phyloP scores from a whole-genome alignment of 2,888 invertebrate species.

The Creontiades dilutus region DNA sequence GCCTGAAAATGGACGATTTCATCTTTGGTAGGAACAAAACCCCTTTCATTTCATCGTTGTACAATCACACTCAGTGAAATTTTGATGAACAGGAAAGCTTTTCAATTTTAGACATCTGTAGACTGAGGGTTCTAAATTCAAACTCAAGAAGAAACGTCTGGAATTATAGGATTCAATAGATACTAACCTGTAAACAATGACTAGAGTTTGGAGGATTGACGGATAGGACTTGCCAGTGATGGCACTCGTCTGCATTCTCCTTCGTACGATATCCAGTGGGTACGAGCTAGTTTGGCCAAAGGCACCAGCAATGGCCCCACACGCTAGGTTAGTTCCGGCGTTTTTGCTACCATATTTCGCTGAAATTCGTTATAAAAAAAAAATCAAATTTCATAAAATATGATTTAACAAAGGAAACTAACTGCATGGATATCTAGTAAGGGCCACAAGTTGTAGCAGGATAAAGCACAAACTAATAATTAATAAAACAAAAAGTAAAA shows the following conservation, averaged over 20 bases:
- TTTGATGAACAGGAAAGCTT: too few species aligned
- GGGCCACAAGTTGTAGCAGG: too few species aligned
- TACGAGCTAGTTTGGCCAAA: constrained; percentile 97
- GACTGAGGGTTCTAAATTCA: too few species aligned
- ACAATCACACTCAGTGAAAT: too few species aligned
- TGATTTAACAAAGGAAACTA: neutral
- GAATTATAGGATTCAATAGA: neutral
- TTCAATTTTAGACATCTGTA: too few species aligned
- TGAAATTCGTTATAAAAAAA: constrained; percentile 24
- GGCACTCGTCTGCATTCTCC: constrained; percentile 85
- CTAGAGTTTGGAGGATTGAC: constrained; percentile 84
- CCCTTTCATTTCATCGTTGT: too few species aligned
- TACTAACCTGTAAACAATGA: constrained; percentile 85
- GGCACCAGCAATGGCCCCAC: constrained; percentile 95
- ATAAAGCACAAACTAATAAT: too few species aligned
- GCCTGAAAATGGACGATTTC: too few species aligned
- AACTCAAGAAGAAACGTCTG: too few species aligned
- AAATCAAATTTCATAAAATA: neutral
- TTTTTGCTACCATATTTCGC: constrained; percentile 71
- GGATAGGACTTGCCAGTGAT: constrained; percentile 80
- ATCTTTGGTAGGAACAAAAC: too few species aligned
- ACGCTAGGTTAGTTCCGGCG: constrained; percentile 80
- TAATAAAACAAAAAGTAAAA: too few species aligned
- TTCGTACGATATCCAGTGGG: constrained; percentile 95
- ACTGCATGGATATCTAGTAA: too few species aligned